Percentiles rank a stretch among this genome's conserved stretches.
These are phyloP conservation scores for Argyrosomus regius DNA, from an alignment of 2,797 vertebrate genomes.

Conservation along the genomic window DNA sequence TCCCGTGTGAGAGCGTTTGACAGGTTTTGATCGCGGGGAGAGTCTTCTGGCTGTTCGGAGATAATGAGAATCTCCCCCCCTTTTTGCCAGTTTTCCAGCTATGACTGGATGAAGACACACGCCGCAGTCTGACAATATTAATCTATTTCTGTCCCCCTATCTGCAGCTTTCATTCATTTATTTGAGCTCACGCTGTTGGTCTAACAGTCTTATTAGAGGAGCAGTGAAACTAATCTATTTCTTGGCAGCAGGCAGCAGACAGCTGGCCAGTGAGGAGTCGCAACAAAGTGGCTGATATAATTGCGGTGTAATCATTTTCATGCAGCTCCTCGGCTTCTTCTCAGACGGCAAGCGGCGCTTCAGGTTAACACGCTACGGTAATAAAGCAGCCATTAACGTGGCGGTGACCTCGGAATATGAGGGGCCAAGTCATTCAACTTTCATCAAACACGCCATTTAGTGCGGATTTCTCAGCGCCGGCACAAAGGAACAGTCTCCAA, in stretches of 20 bases:
- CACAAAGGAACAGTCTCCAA: neutral
- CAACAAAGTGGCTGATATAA: constrained; percentile 59
- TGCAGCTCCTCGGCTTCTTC: constrained; percentile 54
- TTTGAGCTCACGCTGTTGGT: constrained; percentile 60
- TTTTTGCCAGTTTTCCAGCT: constrained; percentile 46
- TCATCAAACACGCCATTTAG: constrained; percentile 35
- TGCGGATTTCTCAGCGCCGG: neutral
- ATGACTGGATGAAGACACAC: constrained; percentile 40
- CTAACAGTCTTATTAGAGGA: constrained; percentile 67
- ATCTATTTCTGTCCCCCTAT: constrained; percentile 58
- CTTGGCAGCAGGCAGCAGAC: constrained; percentile 65
- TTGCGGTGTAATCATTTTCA: constrained; percentile 65
- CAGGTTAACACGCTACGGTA: constrained; percentile 53
- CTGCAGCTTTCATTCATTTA: constrained; percentile 60
- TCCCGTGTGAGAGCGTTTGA: constrained; percentile 53
- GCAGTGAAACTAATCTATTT: constrained; percentile 64
- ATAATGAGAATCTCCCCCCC: constrained; percentile 45
- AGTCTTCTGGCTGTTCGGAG: constrained; percentile 44
- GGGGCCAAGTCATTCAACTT: constrained; percentile 31
- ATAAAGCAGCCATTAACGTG: constrained; percentile 56
- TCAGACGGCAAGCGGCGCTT: constrained; percentile 31
- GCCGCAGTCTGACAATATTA: constrained; percentile 49
- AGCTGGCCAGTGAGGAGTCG: constrained; percentile 59
- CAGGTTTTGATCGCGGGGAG: constrained; percentile 36
- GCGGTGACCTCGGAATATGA: constrained; percentile 39